These are phyloP conservation scores for Mastomys natalensis DNA, from an alignment of 2,113 vertebrate species.

Conservation along the genomic window DNA sequence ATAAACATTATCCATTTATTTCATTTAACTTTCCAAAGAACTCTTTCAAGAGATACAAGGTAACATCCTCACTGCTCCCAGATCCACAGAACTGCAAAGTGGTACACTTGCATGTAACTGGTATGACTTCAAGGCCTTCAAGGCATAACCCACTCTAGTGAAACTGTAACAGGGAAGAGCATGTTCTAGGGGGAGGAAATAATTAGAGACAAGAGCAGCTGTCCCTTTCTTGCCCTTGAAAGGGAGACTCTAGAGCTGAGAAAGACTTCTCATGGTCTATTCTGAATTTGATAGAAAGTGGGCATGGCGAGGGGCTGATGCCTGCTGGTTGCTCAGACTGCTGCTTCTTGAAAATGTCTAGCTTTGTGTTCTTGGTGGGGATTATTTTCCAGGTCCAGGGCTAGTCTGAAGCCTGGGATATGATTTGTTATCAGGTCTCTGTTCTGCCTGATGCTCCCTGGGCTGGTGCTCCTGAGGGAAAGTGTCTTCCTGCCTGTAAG, in stretches of 20 bases:
- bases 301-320: neutral
- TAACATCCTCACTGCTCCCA: constrained; percentile 17
- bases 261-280: neutral
- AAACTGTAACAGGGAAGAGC: neutral
- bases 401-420: constrained; percentile 42
- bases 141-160: neutral
- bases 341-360: constrained; percentile 21
- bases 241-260: neutral
- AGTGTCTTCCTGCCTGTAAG: constrained; percentile 37
- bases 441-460: constrained; percentile 42
- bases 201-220: neutral
- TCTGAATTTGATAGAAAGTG: neutral
- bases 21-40: constrained; percentile 52
- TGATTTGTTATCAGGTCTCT: constrained; percentile 54
- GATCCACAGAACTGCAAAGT: constrained; percentile 20
- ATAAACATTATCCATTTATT: constrained; percentile 1
- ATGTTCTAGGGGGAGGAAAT: neutral
- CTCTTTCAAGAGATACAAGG: neutral
- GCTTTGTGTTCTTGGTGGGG: constrained; percentile 28
- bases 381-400: constrained; percentile 54
- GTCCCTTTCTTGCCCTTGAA: neutral
- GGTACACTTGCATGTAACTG: neutral
- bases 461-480: constrained; percentile 26
- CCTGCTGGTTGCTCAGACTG: neutral
- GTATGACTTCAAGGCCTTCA: neutral